Conservation (phyloP, 1,140 invertebrate species). For the Lutraria rhynchaena region DNA sequence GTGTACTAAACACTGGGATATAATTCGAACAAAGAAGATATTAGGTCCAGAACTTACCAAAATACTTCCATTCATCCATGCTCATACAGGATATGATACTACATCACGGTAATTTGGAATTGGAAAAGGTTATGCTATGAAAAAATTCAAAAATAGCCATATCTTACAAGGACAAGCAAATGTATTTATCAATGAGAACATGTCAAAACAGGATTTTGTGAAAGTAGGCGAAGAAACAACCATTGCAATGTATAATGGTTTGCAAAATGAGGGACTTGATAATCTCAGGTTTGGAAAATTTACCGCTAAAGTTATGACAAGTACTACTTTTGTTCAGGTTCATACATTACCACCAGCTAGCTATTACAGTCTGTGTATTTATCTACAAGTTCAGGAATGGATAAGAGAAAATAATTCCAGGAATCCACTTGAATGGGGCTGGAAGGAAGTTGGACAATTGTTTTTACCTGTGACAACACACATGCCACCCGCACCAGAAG, state of each 20-base stretch:
- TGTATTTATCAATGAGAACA: background rate
- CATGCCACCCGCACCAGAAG: slow-evolving; percentile 14
- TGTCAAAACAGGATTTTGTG: background rate
- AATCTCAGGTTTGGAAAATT: slow-evolving; percentile 42
- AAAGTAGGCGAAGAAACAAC: slow-evolving; percentile 27
- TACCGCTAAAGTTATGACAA: slow-evolving; percentile 1
- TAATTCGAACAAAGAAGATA: slow-evolving; percentile 5
- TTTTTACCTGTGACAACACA: background rate
- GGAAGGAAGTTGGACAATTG: background rate
- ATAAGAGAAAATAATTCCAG: background rate
- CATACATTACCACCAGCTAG: slow-evolving; percentile 43
- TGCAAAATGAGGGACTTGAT: background rate
- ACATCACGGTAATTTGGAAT: slow-evolving; percentile 30
- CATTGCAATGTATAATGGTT: slow-evolving; percentile 12
- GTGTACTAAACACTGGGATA: slow-evolving; percentile 6
- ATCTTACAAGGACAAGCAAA: background rate
- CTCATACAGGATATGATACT: slow-evolving; percentile 57
- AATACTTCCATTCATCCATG: slow-evolving; percentile 26
- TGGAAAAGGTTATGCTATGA: too few relatives aligned
- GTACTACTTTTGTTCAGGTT: slow-evolving; percentile 28
- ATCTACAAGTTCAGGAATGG: slow-evolving; percentile 39
- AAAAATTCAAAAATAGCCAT: too few relatives aligned
- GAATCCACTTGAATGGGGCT: background rate
- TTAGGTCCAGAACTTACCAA: background rate
- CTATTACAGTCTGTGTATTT: slow-evolving; percentile 25